These are phyloP conservation scores for Drosophila borealis DNA, from an alignment of 2,888 invertebrate species.

Conservation along the genomic window DNA sequence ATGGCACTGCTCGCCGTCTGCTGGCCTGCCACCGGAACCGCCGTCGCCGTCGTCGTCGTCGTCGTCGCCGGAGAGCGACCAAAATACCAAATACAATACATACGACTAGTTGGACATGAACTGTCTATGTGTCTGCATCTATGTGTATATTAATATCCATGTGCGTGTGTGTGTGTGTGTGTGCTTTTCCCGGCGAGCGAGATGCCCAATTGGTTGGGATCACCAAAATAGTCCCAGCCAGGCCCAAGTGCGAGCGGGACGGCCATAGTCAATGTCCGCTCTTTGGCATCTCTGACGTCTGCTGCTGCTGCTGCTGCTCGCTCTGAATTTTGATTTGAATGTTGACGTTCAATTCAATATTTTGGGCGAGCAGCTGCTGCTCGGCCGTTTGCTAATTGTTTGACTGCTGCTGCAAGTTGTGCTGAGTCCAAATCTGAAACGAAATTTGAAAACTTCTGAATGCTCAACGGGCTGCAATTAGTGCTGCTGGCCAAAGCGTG, in stretches of 20 bases:
- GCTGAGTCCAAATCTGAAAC: conserved; percentile 34
- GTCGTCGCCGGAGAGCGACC: conserved; percentile 54
- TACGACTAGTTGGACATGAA: conserved; percentile 52
- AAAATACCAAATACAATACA: conserved; percentile 62
- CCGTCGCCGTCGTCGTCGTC: conserved; percentile 19
- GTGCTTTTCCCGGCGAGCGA: conserved; percentile 58
- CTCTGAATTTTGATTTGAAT: conserved; percentile 55
- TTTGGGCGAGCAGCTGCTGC: conserved; percentile 54
- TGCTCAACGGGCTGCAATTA: conserved; percentile 51
- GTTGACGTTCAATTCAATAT: conserved; percentile 63
- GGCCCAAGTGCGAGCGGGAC: conserved; percentile 38
- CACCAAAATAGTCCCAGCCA: conserved; percentile 35
- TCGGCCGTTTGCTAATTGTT: conserved; percentile 50
- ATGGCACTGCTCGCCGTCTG: conserved; percentile 68
- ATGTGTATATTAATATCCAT: conserved; percentile 16
- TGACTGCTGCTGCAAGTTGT: conserved; percentile 44
- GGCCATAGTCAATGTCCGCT: conserved; percentile 34
- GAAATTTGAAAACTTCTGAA: conserved; percentile 18
- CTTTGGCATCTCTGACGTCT: conserved; percentile 41
- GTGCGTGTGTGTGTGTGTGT: conserved; percentile 1
- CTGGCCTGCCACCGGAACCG: conserved; percentile 66
- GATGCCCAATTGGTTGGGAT: conserved; percentile 53
- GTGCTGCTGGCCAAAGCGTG: conserved; percentile 41
- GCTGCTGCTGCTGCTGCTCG: conserved; percentile 25
- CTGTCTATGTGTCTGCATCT: conserved; percentile 34